Evolutionary conservation across 2,797 vertebrate species (phyloP), one percentile per base, ranked within the genome.

Genomic region (Kryptopterus vitreolus): DNA sequence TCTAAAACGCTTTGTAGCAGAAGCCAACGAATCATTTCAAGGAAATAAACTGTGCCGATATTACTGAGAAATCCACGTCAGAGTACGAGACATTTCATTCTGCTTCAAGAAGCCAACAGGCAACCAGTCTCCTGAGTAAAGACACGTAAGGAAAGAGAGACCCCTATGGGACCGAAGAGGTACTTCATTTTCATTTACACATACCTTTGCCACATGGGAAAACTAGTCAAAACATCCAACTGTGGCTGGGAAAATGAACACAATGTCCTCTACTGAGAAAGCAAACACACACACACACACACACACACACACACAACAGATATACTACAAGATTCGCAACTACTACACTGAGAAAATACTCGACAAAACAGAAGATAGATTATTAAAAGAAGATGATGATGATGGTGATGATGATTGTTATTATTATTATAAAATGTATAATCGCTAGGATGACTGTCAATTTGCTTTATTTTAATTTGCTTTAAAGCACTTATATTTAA

Each of bases 101-200:
- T 70, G 20, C 53, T 31, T 12, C 18, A 12, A 69, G 53, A 26
- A 48, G 38, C 8, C 58, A 75, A 61, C 43, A 69, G 7, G 53
- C 43, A 16, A 13, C 3, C 26, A 50, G 38, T 0, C 10, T 15
- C 3, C n/a, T 26, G 15, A 1, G n/a, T 65, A 12, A 35, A 10
- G 3, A 83, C 35, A 82, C 1, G 12, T 73, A 59, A 68, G 3
- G 46, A 71, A 16, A 80, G 0, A 9, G 70, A 13, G 81, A 50
- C 84, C 80, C 80, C 86, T 87, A 58, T 66, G 59, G 87, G 35
- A 29, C 16, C 31, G 26, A 77, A 65, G 0, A n/a, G 0, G 74
- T 74, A 88, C 33, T 82, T 31, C 85, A 90, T 16, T 26, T 79
- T 87, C 38, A 81, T 89, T 88, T 87, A 85, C 80, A 52, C 7